Evolutionary conservation across 2,113 vertebrate species (phyloP).

Genomic region (Tichodroma muraria): DNA sequence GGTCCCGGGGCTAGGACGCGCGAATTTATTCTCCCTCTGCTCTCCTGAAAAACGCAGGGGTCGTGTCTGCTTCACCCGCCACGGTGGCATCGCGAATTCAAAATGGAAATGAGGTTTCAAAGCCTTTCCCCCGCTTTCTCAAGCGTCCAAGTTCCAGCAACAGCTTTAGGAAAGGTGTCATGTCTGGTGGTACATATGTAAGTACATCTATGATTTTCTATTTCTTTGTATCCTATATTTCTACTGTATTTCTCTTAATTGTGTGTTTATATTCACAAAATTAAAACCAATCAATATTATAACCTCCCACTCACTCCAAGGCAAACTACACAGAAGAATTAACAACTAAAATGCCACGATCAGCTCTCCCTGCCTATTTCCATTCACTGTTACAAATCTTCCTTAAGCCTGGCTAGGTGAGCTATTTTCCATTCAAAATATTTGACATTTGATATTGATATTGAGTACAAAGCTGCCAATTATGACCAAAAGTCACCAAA

Average conservation of each 20-base stretch:
- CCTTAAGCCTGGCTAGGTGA: neutral
- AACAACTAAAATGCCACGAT: neutral
- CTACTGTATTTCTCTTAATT: neutral
- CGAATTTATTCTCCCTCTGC: too few relatives aligned
- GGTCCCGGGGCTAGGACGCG: fast-evolving
- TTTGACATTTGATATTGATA: too few relatives aligned
- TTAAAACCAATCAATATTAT: neutral
- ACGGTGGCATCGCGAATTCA: too few relatives aligned
- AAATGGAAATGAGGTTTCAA: neutral
- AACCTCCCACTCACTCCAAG: neutral
- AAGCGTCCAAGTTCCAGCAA: neutral
- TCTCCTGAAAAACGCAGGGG: neutral
- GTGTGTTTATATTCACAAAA: neutral
- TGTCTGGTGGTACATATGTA: fast-evolving
- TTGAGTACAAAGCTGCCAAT: neutral
- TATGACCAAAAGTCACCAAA: neutral
- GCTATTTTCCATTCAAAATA: neutral
- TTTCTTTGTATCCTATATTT: neutral
- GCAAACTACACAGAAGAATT: neutral
- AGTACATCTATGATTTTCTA: too few relatives aligned
- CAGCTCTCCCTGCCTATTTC: neutral
- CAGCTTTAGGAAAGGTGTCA: too few relatives aligned
- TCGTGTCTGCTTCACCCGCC: neutral
- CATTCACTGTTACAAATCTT: neutral
- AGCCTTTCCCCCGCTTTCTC: fast-evolving